These are phyloP conservation scores for Dermolepida albohirtum DNA, from an alignment of 2,888 invertebrate species.

Conservation along the genomic window DNA sequence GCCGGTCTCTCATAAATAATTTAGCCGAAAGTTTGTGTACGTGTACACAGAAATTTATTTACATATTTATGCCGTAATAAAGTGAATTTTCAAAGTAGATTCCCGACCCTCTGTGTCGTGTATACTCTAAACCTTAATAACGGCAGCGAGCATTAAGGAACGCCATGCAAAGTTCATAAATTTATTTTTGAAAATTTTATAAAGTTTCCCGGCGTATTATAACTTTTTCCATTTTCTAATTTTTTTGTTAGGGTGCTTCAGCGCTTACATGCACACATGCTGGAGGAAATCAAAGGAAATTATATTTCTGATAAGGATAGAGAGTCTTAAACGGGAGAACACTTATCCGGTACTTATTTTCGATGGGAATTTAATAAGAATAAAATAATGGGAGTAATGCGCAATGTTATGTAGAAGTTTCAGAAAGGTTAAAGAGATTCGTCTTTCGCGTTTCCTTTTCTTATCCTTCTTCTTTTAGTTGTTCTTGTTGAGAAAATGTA, in stretches of 20 bases:
- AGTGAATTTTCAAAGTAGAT: conserved; percentile 41
- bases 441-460: not conserved
- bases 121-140: conserved; percentile 30
- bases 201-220: conserved; percentile 32
- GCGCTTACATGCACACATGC: not conserved
- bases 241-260: not conserved
- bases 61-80: conserved; percentile 41
- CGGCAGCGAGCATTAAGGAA: conserved; percentile 29
- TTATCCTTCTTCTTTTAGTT: not conserved
- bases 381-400: conserved; percentile 3
- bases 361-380: conserved; percentile 31
- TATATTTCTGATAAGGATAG: not conserved
- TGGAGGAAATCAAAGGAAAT: conserved; percentile 14
- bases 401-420: conserved; percentile 3
- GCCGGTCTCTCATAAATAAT: conserved; percentile 33
- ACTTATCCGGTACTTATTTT: conserved; percentile 21
- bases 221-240: conserved; percentile 40
- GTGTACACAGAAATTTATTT: conserved; percentile 40
- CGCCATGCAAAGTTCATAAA: conserved; percentile 37
- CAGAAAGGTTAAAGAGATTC: not conserved
- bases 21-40: conserved; percentile 36
- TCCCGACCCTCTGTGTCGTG: conserved; percentile 16
- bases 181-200: conserved; percentile 39
- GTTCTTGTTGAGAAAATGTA: not conserved
- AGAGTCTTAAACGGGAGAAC: not conserved